Evolutionary conservation across 2,113 vertebrate species (phyloP).

Genomic region (Chaenocephalus aceratus): DNA sequence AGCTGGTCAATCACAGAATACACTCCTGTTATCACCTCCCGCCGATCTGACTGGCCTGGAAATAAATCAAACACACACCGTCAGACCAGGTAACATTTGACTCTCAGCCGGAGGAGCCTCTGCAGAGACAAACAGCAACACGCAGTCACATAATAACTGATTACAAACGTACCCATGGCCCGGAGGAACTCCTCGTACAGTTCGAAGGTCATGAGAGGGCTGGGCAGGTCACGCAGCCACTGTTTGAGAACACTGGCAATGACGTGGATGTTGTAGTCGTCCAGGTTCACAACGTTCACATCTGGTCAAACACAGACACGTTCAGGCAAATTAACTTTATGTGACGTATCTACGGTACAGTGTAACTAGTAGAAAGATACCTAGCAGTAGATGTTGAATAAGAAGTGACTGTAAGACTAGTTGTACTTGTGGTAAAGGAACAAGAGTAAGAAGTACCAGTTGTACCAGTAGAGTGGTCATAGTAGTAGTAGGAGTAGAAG

Average conservation of each 20-base stretch:
- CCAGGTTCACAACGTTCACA: conserved; percentile 90
- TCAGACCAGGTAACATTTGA: not conserved
- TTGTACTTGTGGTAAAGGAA: no score
- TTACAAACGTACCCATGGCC: conserved; percentile 90
- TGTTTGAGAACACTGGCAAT: conserved; percentile 98
- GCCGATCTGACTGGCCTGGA: conserved; percentile 92
- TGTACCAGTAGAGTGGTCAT: no score
- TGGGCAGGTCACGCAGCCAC: conserved; percentile 97
- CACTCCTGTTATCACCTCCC: conserved; percentile 91
- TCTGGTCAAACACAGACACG: conserved; percentile 80
- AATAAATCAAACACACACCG: conserved; percentile 1
- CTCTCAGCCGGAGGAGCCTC: no score
- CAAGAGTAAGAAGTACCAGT: no score
- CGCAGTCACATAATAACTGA: not conserved
- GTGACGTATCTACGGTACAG: not conserved
- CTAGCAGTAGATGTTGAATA: not conserved
- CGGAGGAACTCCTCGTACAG: conserved; percentile 97
- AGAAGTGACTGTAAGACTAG: no score
- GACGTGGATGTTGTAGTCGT: conserved; percentile 98
- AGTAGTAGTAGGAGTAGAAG: not conserved
- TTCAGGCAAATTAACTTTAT: not conserved
- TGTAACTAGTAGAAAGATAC: not conserved
- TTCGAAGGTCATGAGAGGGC: conserved; percentile 98
- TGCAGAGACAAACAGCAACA: not conserved
- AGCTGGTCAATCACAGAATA: conserved; percentile 97